Evolutionary conservation across 2,113 vertebrate species (phyloP), one percentile per base, ranked within the genome.

Genomic region (Ciconia maguari): DNA sequence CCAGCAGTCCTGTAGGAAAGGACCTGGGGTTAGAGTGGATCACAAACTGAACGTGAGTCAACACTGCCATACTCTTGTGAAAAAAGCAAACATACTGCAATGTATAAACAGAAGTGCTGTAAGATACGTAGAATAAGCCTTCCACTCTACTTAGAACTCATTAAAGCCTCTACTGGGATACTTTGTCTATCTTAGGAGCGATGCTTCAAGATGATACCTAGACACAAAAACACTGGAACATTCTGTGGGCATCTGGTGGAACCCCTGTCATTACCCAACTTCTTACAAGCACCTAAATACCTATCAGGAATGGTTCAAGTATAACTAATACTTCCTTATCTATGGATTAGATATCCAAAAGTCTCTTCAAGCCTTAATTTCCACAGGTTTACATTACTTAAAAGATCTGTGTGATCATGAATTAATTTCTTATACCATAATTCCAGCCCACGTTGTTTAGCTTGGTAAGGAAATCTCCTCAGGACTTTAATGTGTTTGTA

Each of bases 41-140:
- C 81, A 84, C 74, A 75, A 87, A 91, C 21, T 65, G 62, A 87
- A 72, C 84, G 69, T 17, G 82, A 91, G 90, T 93, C 93, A 96
- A 94, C 92, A 91, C 14, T 90, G 82, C 44, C 74, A 72, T 69
- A 76, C 49, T 94, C 54, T 96, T 96, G 95, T 93, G 95, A 89
- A 96, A 96, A 91, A 95, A 95, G 41, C 93, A 96, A 96, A 97
- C 75, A 95, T 26, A 55, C 52, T 0, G 1, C 80, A 87, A 48
- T 85, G 36, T 41, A 79, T 72, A 87, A 96, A 95, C 77, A 93
- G 57, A 93, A 71, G 51, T 36, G 52, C 87, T 95, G 57, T 9
- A 42, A 87, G 84, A 82, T 21, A 68, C 1, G 0, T 42, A 71
- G 93, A 92, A 94, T 10, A 93, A 96, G 91, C 41, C 42, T 78